Evolutionary conservation across 2,797 vertebrate genomes (phyloP).

Genomic region (Sebastolobus alascanus): DNA sequence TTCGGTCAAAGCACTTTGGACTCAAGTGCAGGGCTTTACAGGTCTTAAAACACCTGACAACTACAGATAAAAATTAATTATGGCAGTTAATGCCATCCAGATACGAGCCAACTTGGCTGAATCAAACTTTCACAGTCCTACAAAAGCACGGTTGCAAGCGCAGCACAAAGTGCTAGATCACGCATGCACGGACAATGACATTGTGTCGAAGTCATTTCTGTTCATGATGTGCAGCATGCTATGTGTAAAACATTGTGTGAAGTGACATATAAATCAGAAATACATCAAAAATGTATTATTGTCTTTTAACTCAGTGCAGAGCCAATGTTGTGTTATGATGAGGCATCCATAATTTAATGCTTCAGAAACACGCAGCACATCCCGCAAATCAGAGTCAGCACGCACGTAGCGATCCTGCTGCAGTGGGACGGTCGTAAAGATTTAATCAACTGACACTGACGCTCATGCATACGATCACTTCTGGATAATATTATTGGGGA

Average conservation of each 20-base stretch:
- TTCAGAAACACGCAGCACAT: neutral
- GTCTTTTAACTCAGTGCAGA: neutral
- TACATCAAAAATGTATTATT: neutral
- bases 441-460: neutral
- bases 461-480: neutral
- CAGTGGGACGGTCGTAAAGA: neutral
- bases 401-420: neutral
- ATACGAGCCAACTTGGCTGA: neutral
- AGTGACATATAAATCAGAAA: neutral
- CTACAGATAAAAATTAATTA: neutral
- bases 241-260: neutral
- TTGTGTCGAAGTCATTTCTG: neutral
- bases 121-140: neutral
- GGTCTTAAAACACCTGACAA: neutral
- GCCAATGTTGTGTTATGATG: slow-evolving; percentile 16
- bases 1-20: slow-evolving; percentile 5
- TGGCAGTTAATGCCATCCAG: neutral
- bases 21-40: neutral
- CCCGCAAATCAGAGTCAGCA: neutral
- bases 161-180: neutral
- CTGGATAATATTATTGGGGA: slow-evolving; percentile 9
- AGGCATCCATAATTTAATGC: neutral
- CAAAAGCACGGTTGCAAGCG: neutral
- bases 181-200: neutral
- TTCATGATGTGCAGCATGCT: neutral